Conservation (phyloP, 92 coral and sea anemone species). For the Actinernus sp. region DNA sequence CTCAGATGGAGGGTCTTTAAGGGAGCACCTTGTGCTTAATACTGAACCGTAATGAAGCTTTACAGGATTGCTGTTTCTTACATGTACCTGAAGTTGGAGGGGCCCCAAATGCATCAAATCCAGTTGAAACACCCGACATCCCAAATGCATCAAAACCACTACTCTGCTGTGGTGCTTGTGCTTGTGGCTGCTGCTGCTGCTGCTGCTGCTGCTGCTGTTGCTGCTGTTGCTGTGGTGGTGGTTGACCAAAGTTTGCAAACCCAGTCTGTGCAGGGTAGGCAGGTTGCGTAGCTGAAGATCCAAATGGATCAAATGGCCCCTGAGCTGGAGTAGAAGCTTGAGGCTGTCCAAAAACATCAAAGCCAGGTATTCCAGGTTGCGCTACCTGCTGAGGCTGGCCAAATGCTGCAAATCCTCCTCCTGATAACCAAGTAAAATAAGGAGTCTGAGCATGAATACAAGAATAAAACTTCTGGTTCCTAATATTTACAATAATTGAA, state of each 20-base stretch:
- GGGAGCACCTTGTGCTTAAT: too few species aligned
- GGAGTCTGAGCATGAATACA: not conserved
- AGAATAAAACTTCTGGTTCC: too few species aligned
- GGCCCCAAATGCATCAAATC: conserved; percentile 85
- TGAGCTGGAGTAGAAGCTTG: conserved; percentile 45
- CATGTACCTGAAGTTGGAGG: conserved; percentile 75
- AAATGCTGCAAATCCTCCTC: conserved; percentile 35
- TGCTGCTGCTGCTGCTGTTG: conserved; percentile 51
- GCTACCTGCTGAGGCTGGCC: conserved; percentile 53
- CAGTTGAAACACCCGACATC: conserved; percentile 47
- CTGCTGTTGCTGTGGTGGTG: conserved; percentile 49
- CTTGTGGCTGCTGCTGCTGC: conserved; percentile 43
- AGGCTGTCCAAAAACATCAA: conserved; percentile 69
- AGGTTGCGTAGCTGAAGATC: conserved; percentile 67
- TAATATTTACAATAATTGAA: too few species aligned
- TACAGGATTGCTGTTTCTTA: too few species aligned
- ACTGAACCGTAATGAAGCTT: too few species aligned
- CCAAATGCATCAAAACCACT: conserved; percentile 85
- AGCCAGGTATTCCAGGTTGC: conserved; percentile 69
- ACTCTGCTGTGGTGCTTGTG: conserved; percentile 61
- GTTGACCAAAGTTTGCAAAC: conserved; percentile 90
- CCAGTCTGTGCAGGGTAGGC: conserved; percentile 79
- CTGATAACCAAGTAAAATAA: not conserved
- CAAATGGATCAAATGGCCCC: conserved; percentile 76
- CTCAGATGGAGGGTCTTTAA: too few species aligned